Percentiles rank a stretch among this genome's conserved stretches.
Evolutionary conservation across 2,797 vertebrate species (phyloP).

Genomic region (Artibeus lituratus): DNA sequence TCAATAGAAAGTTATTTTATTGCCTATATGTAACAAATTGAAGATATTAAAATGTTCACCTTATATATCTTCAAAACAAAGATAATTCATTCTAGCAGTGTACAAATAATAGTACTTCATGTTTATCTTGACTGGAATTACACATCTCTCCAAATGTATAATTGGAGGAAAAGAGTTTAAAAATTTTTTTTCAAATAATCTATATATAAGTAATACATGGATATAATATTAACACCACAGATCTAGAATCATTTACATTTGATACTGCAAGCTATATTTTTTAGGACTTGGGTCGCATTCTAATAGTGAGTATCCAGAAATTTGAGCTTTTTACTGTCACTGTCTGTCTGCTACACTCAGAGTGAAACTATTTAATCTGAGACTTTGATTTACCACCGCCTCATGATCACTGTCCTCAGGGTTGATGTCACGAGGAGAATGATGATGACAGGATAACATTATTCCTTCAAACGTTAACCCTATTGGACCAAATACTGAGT

Average conservation of each 20-base stretch:
- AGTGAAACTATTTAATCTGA: not conserved
- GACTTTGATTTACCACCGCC: constrained; percentile 43
- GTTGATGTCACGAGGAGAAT: not conserved
- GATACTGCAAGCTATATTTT: not conserved
- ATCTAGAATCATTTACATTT: not conserved
- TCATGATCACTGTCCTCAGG: not conserved
- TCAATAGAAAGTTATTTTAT: constrained; percentile 38
- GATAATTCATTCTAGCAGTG: constrained; percentile 43
- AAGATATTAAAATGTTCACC: constrained; percentile 63
- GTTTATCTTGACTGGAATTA: constrained; percentile 38
- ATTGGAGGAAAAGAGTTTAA: not conserved
- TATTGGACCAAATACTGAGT: not conserved
- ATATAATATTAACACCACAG: not conserved
- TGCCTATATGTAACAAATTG: not conserved
- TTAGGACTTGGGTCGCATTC: not conserved
- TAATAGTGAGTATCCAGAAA: not conserved
- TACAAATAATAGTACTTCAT: constrained; percentile 12
- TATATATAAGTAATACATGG: not conserved
- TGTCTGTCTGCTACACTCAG: not conserved
- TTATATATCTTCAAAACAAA: constrained; percentile 50
- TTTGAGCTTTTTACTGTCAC: constrained; percentile 11
- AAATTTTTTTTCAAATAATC: not conserved
- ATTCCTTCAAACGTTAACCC: constrained; percentile 39
- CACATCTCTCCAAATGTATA: not conserved
- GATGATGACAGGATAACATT: constrained; percentile 11